phyloP scores from a whole-genome alignment of 2,797 vertebrate genomes.

The Alosa sapidissima region DNA sequence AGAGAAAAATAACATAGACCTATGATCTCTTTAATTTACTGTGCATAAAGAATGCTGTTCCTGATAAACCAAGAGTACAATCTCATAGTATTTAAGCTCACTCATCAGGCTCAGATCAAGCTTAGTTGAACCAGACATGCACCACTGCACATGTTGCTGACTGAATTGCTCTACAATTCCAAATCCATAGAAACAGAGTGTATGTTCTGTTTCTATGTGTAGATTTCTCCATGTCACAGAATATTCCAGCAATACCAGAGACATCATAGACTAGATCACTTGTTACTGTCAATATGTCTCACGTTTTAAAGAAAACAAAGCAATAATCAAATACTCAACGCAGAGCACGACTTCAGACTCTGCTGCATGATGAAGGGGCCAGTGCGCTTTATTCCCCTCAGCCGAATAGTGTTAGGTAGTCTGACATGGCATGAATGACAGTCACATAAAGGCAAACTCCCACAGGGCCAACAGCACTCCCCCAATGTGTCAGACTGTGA shows the following conservation, averaged over 20 bases:
- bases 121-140: neutral
- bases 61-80: neutral
- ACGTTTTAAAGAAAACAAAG: neutral
- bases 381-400: neutral
- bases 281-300: neutral
- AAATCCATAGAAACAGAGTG: neutral
- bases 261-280: neutral
- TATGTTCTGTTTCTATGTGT: neutral
- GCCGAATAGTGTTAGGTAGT: neutral
- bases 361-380: neutral
- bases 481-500: constrained; percentile 10
- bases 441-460: neutral
- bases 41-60: neutral
- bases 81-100: constrained; percentile 2
- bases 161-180: neutral
- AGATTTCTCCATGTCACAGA: neutral
- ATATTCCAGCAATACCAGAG: constrained; percentile 6
- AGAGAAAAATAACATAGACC: constrained; percentile 15
- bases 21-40: neutral
- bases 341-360: neutral
- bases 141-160: neutral
- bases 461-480: neutral
- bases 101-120: neutral
- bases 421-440: neutral
- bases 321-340: neutral